A percentile compares a stretch with the other conserved stretches of the same genome.
Conservation (phyloP, 2,113 vertebrate species). For the Cryptomyrus ogoouensis region DNA sequence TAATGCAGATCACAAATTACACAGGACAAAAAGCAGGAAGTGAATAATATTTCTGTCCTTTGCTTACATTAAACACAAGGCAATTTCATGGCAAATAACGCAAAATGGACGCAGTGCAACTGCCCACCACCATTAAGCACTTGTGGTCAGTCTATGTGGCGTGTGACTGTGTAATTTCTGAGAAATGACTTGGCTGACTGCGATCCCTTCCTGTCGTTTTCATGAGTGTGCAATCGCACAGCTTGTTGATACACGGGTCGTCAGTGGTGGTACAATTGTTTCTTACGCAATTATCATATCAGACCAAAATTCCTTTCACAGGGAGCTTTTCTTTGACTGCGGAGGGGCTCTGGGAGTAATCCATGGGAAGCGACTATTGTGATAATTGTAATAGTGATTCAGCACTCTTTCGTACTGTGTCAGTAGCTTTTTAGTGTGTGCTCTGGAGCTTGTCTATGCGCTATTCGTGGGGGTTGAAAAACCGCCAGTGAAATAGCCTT, state of each 20-base stretch:
- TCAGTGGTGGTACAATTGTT: background rate
- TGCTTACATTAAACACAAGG: background rate
- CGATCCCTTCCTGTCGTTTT: background rate
- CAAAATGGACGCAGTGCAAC: background rate
- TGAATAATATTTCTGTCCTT: background rate
- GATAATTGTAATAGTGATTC: constrained; percentile 7
- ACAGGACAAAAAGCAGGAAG: background rate
- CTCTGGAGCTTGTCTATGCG: background rate
- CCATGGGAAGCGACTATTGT: background rate
- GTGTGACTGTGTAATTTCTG: background rate
- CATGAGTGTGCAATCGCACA: background rate
- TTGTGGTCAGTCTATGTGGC: background rate
- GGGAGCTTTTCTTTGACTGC: background rate
- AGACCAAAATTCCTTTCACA: background rate
- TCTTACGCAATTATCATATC: background rate
- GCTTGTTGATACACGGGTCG: background rate
- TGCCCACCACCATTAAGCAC: background rate
- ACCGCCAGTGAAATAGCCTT: constrained; percentile 11
- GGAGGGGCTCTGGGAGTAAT: background rate
- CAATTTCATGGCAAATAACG: background rate
- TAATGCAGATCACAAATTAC: background rate
- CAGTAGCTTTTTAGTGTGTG: background rate
- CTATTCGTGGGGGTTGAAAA: background rate
- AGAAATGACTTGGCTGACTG: background rate
- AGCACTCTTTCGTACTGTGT: background rate